Conservation (phyloP, 2,888 invertebrate species). For the Drosophila putrida region DNA sequence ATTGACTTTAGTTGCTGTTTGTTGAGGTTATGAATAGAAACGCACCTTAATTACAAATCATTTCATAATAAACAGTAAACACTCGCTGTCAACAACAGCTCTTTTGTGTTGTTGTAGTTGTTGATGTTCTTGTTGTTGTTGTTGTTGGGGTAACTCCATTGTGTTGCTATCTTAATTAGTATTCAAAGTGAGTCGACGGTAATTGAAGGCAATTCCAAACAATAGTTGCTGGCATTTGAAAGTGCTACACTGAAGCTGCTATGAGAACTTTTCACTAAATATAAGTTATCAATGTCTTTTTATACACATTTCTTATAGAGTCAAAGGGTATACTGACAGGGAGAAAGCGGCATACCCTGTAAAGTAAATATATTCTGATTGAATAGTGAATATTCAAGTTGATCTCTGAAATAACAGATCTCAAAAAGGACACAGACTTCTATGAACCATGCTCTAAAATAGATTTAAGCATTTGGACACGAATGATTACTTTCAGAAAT, state of each 20-base stretch:
- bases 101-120: neutral
- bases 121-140: conserved; percentile 3
- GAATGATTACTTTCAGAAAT: no score
- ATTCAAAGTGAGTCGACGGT: conserved; percentile 18
- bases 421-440: no score
- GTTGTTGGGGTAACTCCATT: conserved; percentile 3
- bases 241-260: neutral
- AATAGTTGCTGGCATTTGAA: neutral
- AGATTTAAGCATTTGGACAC: no score
- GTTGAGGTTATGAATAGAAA: conserved; percentile 1
- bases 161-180: conserved; percentile 29
- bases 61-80: conserved; percentile 15
- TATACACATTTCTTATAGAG: no score
- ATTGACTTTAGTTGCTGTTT: neutral
- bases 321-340: no score
- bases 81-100: conserved; percentile 6
- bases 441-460: no score
- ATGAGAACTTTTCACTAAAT: conserved; percentile 9
- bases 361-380: no score
- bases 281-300: neutral
- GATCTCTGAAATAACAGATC: no score
- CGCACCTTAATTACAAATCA: conserved; percentile 18
- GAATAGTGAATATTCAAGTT: no score
- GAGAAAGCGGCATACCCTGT: no score
- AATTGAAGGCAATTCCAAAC: conserved; percentile 14